phyloP scores from a whole-genome alignment of 1,140 invertebrate species.

The Branchinecta lindahli region DNA sequence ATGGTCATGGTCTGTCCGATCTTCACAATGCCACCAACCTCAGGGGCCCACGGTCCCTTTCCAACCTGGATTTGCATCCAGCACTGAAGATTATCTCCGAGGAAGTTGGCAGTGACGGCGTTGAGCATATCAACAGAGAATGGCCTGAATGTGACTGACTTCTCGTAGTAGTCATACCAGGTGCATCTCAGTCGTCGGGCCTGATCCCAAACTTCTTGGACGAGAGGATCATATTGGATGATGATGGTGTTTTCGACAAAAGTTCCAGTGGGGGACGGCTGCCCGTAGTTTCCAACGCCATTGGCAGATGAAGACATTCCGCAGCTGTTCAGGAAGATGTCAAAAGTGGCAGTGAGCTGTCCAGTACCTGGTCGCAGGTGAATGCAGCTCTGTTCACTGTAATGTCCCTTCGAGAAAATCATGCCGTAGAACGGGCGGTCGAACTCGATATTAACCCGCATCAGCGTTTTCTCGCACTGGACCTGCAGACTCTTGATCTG shows the following conservation, averaged over 20 bases:
- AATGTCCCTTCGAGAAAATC: constrained; percentile 73
- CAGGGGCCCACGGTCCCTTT: constrained; percentile 83
- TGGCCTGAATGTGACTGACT: constrained; percentile 78
- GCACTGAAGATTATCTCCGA: constrained; percentile 83
- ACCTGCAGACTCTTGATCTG: constrained; percentile 83
- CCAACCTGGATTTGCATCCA: constrained; percentile 95
- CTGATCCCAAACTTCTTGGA: constrained; percentile 70
- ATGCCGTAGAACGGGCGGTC: constrained; percentile 88
- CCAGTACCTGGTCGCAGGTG: constrained; percentile 76
- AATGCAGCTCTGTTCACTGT: constrained; percentile 76
- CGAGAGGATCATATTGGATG: constrained; percentile 84
- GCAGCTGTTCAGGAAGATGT: constrained; percentile 77
- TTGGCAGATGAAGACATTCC: constrained; percentile 76
- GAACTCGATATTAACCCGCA: constrained; percentile 86
- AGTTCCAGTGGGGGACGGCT: constrained; percentile 65
- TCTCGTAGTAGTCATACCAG: constrained; percentile 91
- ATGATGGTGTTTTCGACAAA: constrained; percentile 91
- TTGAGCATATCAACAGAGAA: constrained; percentile 89
- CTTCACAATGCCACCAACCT: constrained; percentile 85
- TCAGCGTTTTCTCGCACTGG: constrained; percentile 87
- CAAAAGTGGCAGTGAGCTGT: constrained; percentile 72
- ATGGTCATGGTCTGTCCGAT: constrained; percentile 93
- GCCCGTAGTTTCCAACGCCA: constrained; percentile 37
- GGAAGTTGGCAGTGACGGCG: constrained; percentile 81
- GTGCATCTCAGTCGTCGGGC: constrained; percentile 72